Evolutionary conservation across 2,888 invertebrate genomes (phyloP), one percentile per base, ranked within the genome.

Genomic region (Hanleya hanleyi): DNA sequence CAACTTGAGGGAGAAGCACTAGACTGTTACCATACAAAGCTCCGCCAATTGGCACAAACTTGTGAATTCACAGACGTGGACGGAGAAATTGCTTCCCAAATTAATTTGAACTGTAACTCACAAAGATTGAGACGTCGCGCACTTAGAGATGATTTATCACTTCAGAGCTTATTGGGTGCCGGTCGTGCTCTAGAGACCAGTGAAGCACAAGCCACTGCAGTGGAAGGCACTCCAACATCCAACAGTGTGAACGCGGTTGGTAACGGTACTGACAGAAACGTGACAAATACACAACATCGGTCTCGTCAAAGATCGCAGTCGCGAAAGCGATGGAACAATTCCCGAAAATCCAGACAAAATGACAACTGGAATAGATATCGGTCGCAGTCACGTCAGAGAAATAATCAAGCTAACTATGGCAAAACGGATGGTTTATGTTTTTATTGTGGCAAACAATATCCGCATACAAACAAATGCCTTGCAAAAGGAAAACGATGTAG

Each of bases 41-140:
- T 70, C 22, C 18, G 70, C 18, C 64, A 70, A 33, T 49, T 65
- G 2, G 37, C 70, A 6, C 12, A 22, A 65, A n/a, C n/a, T n/a
- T 69, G 69, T 37, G 69, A 62, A 7, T 69, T 69, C 62, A 51
- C 69, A 15, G 69, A 69, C n/a, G 62, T 69, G n/a, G 69, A 62
- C 22, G 18, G 33, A 35, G 69, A 70, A 29, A 65, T 70, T 18
- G 18, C 51, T 12, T 26, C 65, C 1, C 70, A 70, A 29, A 65
- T 70, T 65, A 49, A 65, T 33, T 18, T 36, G 15, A 15, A n/a
- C 4, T 36, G 62, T 32, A 65, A 15, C 1, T n/a, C n/a, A n/a
- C 35, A 26, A 9, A 15, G 41, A 32, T 36, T 70, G 18, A 29
- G 70, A 37, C 41, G 50, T 32, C 35, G 37, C 7, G 70, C 65